Base-by-base conservation (phyloP, 2,888 invertebrate genomes). In the Drymonia ruficornis region DNA sequence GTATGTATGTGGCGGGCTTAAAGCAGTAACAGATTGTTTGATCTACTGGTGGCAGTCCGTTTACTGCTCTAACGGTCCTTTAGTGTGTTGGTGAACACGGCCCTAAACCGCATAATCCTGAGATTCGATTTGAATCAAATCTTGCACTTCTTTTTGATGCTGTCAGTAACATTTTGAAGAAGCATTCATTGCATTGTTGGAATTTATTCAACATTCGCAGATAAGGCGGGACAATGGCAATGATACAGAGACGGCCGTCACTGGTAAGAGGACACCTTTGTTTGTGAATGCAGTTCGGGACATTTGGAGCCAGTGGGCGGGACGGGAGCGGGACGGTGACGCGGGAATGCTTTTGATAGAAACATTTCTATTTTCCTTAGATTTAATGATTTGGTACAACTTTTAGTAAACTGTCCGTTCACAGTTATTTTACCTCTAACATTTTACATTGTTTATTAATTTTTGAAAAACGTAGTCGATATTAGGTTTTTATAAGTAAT, bases 231-330 rank as follows among this genome's bases (percentile, higher is more conserved):
- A 43, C 19, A 43, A 43, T 43, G 19, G 19, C 43, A 19, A 19
- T 13, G 43, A 15, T 12, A 13, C 43, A 13, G 43, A 5, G 43
- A 43, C 43, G 43, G 19, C 5, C 43, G 13, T 18, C 16, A 16
- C 15, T 15, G 44, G 44, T 38, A 44, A 51, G 16, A 44, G 36
- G 36, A 31, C 45, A 51, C n/a, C 23, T 51, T 44, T 44, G 44
- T 46, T 46, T 46, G 46, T 46, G 46, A 12, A 9, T 23, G 15
- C 16, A 29, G 29, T 19, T 18, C 15, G 15, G 29, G 1, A n/a
- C 13, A 28, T 7, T 19, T 11, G 19, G 13, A 23, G 19, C 19
- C 15, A 1, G 46, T 29, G 46, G 46, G 46, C 46, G 46, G 19
- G 16, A 16, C 42, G 28, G 28, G n/a, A n/a, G 45, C 45, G 45